Conservation (phyloP, 2,888 invertebrate species). For the Euspilapteryx auroguttella region DNA sequence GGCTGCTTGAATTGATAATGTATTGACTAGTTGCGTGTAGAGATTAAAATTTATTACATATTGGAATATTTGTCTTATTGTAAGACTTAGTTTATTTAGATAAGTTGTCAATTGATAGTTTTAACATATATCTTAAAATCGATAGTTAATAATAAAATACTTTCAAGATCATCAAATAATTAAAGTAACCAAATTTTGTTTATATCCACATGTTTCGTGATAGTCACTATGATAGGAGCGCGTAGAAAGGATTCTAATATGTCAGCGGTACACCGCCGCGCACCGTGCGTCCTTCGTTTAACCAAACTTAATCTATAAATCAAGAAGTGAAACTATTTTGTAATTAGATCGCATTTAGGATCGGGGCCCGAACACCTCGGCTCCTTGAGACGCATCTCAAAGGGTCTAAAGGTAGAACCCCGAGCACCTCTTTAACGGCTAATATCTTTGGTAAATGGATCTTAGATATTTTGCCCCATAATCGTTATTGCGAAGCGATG, state of each 20-base stretch:
- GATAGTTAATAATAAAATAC: too few species aligned
- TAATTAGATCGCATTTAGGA: constrained; percentile 62
- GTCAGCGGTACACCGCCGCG: constrained; percentile 28
- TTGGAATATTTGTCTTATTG: too few species aligned
- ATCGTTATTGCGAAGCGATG: constrained; percentile 30
- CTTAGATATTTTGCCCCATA: constrained; percentile 48
- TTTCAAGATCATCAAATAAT: too few species aligned
- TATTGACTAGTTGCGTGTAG: too few species aligned
- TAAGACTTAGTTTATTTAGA: too few species aligned
- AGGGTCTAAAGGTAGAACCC: constrained; percentile 55
- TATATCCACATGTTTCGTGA: too few species aligned
- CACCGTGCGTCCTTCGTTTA: constrained; percentile 36
- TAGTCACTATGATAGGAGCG: too few species aligned
- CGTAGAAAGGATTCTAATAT: constrained; percentile 36
- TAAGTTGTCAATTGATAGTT: too few species aligned
- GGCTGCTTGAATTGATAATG: constrained; percentile 19
- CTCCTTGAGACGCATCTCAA: constrained; percentile 48
- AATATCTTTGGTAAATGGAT: constrained; percentile 56
- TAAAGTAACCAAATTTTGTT: too few species aligned
- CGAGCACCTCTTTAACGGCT: constrained; percentile 58
- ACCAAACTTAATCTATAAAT: constrained; percentile 59
- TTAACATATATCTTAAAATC: too few species aligned
- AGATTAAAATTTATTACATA: too few species aligned
- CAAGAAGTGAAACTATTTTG: constrained; percentile 63
- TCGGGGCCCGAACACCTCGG: constrained; percentile 50